Conservation (phyloP, 2,113 vertebrate genomes). For the Setophaga coronata region DNA sequence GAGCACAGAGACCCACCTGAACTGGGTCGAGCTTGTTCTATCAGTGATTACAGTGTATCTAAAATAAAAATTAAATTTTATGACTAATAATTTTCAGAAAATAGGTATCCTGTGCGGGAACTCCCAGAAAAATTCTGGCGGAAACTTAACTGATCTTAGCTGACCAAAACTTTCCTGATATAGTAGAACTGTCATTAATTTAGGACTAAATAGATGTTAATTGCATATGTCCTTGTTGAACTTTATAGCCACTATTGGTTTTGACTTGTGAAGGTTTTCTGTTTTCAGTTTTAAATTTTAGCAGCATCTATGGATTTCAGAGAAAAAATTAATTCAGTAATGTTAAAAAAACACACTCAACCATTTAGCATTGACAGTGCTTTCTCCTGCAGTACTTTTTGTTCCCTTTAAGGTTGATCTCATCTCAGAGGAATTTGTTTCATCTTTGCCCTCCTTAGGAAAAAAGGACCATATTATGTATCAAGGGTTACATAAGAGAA, state of each 20-base stretch:
- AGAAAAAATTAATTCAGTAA: background rate
- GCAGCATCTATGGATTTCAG: background rate
- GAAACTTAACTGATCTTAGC: background rate
- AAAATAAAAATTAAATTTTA: background rate
- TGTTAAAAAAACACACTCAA: background rate
- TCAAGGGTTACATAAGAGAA: background rate
- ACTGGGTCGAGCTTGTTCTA: background rate
- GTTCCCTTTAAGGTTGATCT: background rate
- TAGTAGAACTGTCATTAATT: background rate
- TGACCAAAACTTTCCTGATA: background rate
- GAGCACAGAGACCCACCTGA: background rate
- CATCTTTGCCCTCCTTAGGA: background rate
- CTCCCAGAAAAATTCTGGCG: background rate
- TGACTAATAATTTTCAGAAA: background rate
- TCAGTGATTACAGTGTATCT: background rate
- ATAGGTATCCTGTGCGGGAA: background rate
- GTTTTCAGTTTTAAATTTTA: constrained; percentile 36
- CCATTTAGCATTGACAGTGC: background rate
- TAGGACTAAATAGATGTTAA: constrained; percentile 32
- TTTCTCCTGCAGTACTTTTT: background rate
- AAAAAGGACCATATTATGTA: background rate
- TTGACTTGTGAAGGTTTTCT: constrained; percentile 11
- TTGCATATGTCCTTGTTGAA: constrained; percentile 4
- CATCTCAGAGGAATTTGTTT: background rate
- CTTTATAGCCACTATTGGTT: constrained; percentile 8